Base-by-base conservation (phyloP, 2,113 vertebrate species). In the Oxyruncus cristatus region DNA sequence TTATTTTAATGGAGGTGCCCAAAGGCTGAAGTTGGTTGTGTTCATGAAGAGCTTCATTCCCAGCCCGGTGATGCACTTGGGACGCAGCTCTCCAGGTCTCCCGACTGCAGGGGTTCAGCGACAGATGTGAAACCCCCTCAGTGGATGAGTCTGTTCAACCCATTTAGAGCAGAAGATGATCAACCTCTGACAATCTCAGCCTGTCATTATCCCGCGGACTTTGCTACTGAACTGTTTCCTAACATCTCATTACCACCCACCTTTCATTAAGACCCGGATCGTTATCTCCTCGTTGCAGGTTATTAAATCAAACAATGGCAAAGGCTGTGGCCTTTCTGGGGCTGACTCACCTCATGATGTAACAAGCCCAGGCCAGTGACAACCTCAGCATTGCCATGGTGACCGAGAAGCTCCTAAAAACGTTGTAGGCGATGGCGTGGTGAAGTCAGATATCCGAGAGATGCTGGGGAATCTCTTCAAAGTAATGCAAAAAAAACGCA, bases 261-360 rank as follows among this genome's bases (percentile, higher is more conserved):
- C 77, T 94, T 68, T 96, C 95, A 91, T 93, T 95, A 93, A 56
- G 49, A 35, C 82, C 72, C 22, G 90, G 88, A 94, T 94, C 32
- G 8, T 96, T 96, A 92, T 94, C 95, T 70, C 63, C 14, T 92
- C 86, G 9, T 92, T 82, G 80, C 95, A 91, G 86, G 61, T 95
- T 91, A 95, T 93, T 95, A 96, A 89, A 93, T 47, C 70, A 55
- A 91, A 68, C 88, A 92, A 85, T 75, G n/a, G 88, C 92, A 84
- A 72, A 93, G 70, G 92, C 95, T 90, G 79, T 37, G 76, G 90
- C 82, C 76, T 83, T 83, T 93, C 56, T 61, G 70, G 49, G 56
- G 46, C 65, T 95, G 94, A 96, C 71, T 94, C 95, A 96, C 46
- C 77, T 84, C 6, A 4, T 92, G 72, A 95, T 66, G 86, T 74